Evolutionary conservation across 2,113 vertebrate genomes (phyloP), one percentile per base, ranked within the genome.

Genomic region (Siniperca knerii): DNA sequence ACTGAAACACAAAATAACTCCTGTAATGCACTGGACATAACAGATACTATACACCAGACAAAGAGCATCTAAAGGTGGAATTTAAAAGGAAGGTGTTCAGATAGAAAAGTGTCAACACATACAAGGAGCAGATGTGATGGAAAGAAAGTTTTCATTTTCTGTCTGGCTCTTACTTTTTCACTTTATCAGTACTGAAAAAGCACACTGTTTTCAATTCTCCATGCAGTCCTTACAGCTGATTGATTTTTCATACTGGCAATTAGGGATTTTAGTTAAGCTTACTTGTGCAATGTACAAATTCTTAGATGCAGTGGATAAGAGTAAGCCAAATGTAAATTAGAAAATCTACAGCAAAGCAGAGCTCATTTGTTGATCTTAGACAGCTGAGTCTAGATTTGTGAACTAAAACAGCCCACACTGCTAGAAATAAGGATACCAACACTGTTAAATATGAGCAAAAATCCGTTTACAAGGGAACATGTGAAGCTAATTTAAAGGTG

Each of bases 321-420:
- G 21, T 73, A 58, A 81, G 67, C 75, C 33, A 35, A 68, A 66
- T 68, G 73, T 50, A 80, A 83, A 85, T 81, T 13, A 77, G 48
- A 74, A 83, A 80, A 83, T 85, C 55, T 80, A 44, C 52, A 54
- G n/a, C 23, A 50, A 65, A 80, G 37, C 66, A 44, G 46, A 46
- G 72, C 29, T 79, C 57, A 57, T 83, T 60, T 81, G 73, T 62
- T 64, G 76, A 71, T 68, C 55, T 54, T 46, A 37, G 61, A 52
- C 46, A 54, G 79, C 72, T 8, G 25, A 74, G 64, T 55, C 15
- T 29, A 35, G 25, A 85, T 75, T 62, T 62, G 20, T 50, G 35
- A 77, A 77, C 40, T 15, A 54, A 72, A 78, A 35, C 40, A 52
- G 52, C 25, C 40, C 68, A 62, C 1, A 44, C 35, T 25, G 61